A percentile compares a stretch with the other conserved stretches of the same genome.
phyloP scores from a whole-genome alignment of 2,113 vertebrate genomes.

The Rhipidura dahli region DNA sequence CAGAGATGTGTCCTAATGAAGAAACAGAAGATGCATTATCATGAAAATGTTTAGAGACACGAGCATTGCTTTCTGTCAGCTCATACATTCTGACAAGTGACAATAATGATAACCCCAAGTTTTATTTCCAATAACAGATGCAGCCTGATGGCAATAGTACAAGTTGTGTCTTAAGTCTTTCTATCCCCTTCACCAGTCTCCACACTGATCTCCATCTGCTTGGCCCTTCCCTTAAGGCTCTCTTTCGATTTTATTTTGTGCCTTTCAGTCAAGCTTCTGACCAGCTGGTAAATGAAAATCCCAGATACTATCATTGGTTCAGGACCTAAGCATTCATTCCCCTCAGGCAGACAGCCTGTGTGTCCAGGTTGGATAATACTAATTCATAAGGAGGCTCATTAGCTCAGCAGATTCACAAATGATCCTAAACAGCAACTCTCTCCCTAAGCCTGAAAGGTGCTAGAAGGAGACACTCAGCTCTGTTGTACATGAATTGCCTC shows the following conservation, averaged over 20 bases:
- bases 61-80: neutral
- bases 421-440: accelerated
- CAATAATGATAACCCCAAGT: neutral
- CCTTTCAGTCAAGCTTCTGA: neutral
- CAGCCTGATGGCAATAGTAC: neutral
- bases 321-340: neutral
- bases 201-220: neutral
- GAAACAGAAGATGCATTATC: neutral
- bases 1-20: neutral
- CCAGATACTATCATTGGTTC: neutral
- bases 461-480: neutral
- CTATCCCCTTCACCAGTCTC: neutral
- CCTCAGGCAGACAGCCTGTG: neutral
- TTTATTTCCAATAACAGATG: slow-evolving; percentile 18
- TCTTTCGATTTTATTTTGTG: neutral
- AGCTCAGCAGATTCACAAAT: neutral
- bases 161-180: neutral
- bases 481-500: neutral
- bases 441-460: neutral
- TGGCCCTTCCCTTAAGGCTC: neutral
- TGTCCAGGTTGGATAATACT: accelerated
- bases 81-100: neutral
- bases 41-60: neutral
- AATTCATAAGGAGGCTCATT: neutral
- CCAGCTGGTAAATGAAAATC: neutral